Evolutionary conservation across 2,888 invertebrate species (phyloP).

Genomic region (Drosophila algonquin): DNA sequence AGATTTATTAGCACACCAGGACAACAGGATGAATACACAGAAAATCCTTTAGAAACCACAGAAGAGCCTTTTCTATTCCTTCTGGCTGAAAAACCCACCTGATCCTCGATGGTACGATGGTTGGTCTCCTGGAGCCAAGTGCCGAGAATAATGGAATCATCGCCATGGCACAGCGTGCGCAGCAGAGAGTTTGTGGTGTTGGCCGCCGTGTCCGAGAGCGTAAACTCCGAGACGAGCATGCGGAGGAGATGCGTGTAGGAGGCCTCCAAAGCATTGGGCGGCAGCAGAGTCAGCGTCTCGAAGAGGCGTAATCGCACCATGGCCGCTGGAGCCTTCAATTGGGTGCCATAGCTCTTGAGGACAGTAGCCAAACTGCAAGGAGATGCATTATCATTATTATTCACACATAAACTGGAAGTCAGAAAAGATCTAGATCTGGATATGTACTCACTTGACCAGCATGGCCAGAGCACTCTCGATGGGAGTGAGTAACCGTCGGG

Average conservation of each 20-base stretch:
- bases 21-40: neutral
- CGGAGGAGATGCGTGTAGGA: constrained; percentile 94
- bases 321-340: constrained; percentile 96
- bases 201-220: constrained; percentile 95
- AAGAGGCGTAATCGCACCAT: constrained; percentile 96
- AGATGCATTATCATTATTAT: neutral
- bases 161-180: constrained; percentile 92
- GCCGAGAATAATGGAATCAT: constrained; percentile 95
- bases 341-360: constrained; percentile 94
- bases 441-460: constrained; percentile 91
- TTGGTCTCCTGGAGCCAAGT: constrained; percentile 98
- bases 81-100: constrained; percentile 86
- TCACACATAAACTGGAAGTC: too few species aligned
- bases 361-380: constrained; percentile 90
- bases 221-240: constrained; percentile 97
- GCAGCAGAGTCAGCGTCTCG: constrained; percentile 91
- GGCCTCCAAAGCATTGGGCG: constrained; percentile 92
- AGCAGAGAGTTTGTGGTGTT: constrained; percentile 94
- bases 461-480: constrained; percentile 98
- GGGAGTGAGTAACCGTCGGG: constrained; percentile 93
- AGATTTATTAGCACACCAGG: constrained; percentile 25
- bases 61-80: neutral
- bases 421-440: neutral
- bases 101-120: constrained; percentile 98
- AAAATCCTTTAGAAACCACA: neutral